phyloP scores from a whole-genome alignment of 1,140 invertebrate genomes.

The Drosophila quadrilineata region DNA sequence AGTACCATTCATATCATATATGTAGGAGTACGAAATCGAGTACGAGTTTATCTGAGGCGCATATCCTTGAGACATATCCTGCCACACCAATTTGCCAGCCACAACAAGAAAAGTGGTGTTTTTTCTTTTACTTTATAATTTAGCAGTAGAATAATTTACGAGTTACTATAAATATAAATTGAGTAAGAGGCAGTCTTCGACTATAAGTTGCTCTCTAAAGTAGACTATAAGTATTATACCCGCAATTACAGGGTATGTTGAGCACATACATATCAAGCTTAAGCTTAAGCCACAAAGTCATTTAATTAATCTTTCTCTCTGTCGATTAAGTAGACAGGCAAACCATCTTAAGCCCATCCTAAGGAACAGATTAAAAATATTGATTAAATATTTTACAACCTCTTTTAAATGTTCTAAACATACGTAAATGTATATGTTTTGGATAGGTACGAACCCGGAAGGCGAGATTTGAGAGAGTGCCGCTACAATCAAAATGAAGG shows the following conservation, averaged over 20 bases:
- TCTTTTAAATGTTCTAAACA: too few species aligned
- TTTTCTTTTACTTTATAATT: too few species aligned
- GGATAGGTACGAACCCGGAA: slow-evolving; percentile 86
- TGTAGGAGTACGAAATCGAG: too few species aligned
- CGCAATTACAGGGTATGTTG: neutral
- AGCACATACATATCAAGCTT: neutral
- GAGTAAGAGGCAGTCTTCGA: too few species aligned
- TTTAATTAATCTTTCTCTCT: neutral
- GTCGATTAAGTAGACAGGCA: too few species aligned
- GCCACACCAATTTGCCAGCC: too few species aligned
- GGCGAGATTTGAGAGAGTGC: slow-evolving; percentile 83
- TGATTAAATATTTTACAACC: slow-evolving; percentile 14
- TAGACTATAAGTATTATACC: neutral
- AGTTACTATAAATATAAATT: neutral
- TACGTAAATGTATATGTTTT: neutral
- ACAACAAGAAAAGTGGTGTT: too few species aligned
- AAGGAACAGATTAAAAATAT: neutral
- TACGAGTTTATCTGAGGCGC: too few species aligned
- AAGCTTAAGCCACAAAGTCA: neutral
- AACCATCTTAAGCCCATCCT: neutral
- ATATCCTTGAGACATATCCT: too few species aligned
- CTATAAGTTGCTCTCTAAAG: neutral
- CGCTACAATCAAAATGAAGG: slow-evolving; percentile 90
- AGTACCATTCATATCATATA: too few species aligned
- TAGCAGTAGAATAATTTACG: slow-evolving; percentile 11